These are phyloP conservation scores for Sesamia inferens DNA, from an alignment of 2,888 invertebrate species.

Conservation along the genomic window DNA sequence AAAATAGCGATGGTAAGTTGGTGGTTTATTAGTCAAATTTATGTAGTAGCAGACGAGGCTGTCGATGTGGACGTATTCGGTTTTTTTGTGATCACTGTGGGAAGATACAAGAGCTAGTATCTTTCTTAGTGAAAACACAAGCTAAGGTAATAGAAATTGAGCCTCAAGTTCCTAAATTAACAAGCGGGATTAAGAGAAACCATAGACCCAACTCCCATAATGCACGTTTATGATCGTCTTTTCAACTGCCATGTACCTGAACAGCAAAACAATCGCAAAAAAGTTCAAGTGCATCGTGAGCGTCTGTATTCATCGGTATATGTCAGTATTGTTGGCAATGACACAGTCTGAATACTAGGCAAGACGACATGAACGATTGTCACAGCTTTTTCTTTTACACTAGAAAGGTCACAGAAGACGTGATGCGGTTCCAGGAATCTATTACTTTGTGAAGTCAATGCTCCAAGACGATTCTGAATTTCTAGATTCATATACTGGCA, in stretches of 20 bases:
- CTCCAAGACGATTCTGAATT: constrained; percentile 23
- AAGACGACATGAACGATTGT: constrained; percentile 52
- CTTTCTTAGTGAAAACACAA: background rate
- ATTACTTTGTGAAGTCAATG: constrained; percentile 31
- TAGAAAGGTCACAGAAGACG: constrained; percentile 44
- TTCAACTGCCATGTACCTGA: background rate
- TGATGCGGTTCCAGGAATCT: constrained; percentile 24
- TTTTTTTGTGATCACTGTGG: background rate
- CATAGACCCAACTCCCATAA: background rate
- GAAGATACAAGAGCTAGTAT: background rate
- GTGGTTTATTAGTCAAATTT: background rate
- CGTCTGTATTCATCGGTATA: constrained; percentile 8
- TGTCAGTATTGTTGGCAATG: constrained; percentile 54
- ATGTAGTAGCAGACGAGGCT: constrained; percentile 2
- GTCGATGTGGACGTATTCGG: background rate
- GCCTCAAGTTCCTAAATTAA: background rate
- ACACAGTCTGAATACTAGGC: constrained; percentile 60
- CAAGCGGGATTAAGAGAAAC: no score
- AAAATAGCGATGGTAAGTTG: constrained; percentile 16
- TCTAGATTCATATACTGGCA: constrained; percentile 19
- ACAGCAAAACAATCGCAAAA: constrained; percentile 21
- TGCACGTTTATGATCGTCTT: background rate
- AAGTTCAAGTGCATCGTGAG: constrained; percentile 31
- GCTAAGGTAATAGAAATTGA: background rate
- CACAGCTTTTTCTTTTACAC: constrained; percentile 51